These are phyloP conservation scores for Chaetoderma sp. DNA, from an alignment of 2,888 invertebrate genomes.

Conservation along the genomic window DNA sequence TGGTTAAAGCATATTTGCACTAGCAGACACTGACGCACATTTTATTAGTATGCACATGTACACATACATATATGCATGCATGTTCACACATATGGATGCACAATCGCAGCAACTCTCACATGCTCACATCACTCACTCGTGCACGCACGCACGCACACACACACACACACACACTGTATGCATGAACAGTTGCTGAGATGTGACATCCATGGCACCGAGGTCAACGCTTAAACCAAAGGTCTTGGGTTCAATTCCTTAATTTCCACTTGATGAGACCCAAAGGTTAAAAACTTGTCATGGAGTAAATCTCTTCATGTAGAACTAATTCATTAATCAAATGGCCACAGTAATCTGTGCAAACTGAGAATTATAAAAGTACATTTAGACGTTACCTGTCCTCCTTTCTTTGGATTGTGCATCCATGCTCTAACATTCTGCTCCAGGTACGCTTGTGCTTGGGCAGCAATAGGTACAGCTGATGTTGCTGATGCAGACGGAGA, in stretches of 20 bases:
- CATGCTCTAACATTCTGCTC: constrained; percentile 54
- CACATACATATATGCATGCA: background rate
- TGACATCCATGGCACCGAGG: too few relatives aligned
- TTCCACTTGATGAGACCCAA: too few relatives aligned
- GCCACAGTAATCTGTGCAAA: too few relatives aligned
- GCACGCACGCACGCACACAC: background rate
- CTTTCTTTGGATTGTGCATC: constrained; percentile 33
- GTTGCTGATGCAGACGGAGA: background rate
- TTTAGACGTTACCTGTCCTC: background rate
- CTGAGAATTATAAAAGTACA: too few relatives aligned
- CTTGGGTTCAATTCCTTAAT: too few relatives aligned
- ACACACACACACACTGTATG: background rate
- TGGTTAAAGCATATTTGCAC: too few relatives aligned
- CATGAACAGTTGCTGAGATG: background rate
- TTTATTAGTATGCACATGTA: background rate
- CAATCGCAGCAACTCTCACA: background rate
- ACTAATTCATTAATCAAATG: too few relatives aligned
- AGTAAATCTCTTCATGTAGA: too few relatives aligned
- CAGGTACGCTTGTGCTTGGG: constrained; percentile 55
- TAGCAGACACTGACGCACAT: too few relatives aligned
- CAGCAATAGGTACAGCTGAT: constrained; percentile 38
- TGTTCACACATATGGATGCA: background rate
- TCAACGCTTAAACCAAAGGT: too few relatives aligned
- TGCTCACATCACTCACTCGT: background rate
- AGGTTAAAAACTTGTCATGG: too few relatives aligned